These are phyloP conservation scores for Lithophane leautieri DNA, from an alignment of 2,888 invertebrate genomes.

Conservation along the genomic window DNA sequence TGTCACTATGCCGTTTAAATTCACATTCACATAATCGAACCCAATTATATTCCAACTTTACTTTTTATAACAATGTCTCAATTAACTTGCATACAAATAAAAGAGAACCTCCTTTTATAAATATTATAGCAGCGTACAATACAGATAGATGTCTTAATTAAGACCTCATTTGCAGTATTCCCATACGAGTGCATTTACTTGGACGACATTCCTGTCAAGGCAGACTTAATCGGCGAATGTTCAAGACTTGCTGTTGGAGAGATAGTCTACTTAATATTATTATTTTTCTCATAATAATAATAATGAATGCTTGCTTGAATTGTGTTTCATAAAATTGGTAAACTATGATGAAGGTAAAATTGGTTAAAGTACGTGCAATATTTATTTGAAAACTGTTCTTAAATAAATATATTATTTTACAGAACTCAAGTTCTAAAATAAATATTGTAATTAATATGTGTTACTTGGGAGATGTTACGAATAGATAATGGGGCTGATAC, in stretches of 20 bases:
- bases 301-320: conserved; percentile 1
- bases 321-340: background rate
- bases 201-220: conserved; percentile 60
- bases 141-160: conserved; percentile 68
- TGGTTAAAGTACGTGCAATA: background rate
- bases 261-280: conserved; percentile 13
- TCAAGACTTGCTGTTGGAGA: conserved; percentile 21
- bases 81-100: conserved; percentile 54
- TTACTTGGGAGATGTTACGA: background rate
- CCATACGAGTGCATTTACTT: conserved; percentile 52
- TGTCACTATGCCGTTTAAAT: conserved; percentile 23
- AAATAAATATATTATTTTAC: too few species aligned
- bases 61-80: conserved; percentile 56
- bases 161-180: conserved; percentile 60
- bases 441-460: background rate
- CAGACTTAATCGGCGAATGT: conserved; percentile 41
- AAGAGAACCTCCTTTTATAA: conserved; percentile 50
- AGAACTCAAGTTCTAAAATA: background rate
- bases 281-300: conserved; percentile 7
- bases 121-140: conserved; percentile 60
- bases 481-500: background rate
- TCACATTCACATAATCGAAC: conserved; percentile 37
- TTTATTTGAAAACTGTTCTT: too few species aligned
- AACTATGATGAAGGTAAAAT: background rate
- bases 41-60: conserved; percentile 46